These are phyloP conservation scores for Pelagia noctiluca DNA, from an alignment of 30 jellyfish, hydroid and myxozoan species.

Conservation along the genomic window DNA sequence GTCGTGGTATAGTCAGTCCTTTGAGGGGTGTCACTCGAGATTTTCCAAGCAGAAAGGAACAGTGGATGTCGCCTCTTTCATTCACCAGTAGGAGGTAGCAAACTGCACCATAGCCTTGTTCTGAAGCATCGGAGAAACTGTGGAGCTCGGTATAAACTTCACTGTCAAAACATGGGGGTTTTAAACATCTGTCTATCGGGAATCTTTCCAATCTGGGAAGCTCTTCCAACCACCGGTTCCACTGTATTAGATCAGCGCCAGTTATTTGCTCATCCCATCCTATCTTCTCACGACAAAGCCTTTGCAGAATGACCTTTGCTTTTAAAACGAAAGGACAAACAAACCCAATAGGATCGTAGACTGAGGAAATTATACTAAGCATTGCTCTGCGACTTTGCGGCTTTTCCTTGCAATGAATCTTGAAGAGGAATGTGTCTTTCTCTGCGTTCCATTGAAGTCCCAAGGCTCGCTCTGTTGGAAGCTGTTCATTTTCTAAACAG, in stretches of 20 bases:
- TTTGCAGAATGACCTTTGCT: conserved; percentile 44
- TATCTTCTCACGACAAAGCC: background rate
- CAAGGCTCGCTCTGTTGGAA: conserved; percentile 55
- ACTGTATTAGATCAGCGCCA: background rate
- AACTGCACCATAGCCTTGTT: conserved; percentile 30
- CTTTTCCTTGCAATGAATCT: background rate
- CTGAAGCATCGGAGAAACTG: conserved; percentile 24
- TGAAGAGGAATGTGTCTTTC: background rate
- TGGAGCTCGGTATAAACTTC: background rate
- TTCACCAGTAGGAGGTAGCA: conserved; percentile 18
- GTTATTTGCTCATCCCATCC: conserved; percentile 54
- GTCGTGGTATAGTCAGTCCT: too few species aligned
- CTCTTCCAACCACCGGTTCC: conserved; percentile 47
- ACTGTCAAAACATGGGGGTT: conserved; percentile 14
- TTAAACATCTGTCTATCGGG: background rate
- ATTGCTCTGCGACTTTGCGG: conserved; percentile 47
- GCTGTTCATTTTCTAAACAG: conserved; percentile 16
- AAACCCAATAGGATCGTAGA: conserved; percentile 65
- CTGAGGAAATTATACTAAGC: conserved; percentile 18
- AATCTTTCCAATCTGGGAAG: background rate
- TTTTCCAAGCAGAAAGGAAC: too few species aligned
- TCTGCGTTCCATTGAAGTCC: conserved; percentile 44
- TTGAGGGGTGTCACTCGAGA: too few species aligned
- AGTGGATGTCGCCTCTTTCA: too few species aligned
- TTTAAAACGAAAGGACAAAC: conserved; percentile 32